phyloP scores from a whole-genome alignment of 2,888 invertebrate species.

The Prosopocoilus inquinatus region DNA sequence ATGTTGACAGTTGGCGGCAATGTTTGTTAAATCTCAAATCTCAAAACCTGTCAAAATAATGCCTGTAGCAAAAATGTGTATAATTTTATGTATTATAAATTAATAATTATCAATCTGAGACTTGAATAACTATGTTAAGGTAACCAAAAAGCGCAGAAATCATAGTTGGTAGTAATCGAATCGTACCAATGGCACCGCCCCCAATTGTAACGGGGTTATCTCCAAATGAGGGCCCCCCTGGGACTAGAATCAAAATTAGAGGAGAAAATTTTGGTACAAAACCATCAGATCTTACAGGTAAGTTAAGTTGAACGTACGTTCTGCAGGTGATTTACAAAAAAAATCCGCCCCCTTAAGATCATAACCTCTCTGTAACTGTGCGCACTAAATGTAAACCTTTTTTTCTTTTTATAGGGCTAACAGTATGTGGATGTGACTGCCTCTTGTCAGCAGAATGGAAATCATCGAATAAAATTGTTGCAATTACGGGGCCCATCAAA shows the following conservation, averaged over 20 bases:
- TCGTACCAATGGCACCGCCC: constrained; percentile 63
- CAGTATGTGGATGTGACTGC: constrained; percentile 95
- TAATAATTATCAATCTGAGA: too few relatives aligned
- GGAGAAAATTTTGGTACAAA: constrained; percentile 92
- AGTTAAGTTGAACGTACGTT: constrained; percentile 15
- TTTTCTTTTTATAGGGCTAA: constrained; percentile 64
- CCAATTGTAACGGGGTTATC: constrained; percentile 95
- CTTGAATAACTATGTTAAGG: too few relatives aligned
- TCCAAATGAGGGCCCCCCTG: constrained; percentile 97
- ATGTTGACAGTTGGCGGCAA: too few relatives aligned
- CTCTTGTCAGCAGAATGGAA: constrained; percentile 97
- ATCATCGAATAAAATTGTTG: constrained; percentile 94
- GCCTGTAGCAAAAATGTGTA: too few relatives aligned
- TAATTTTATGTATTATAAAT: too few relatives aligned
- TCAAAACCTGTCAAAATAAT: too few relatives aligned
- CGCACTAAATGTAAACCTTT: constrained; percentile 3
- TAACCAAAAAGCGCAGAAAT: too few relatives aligned
- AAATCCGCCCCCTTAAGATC: neutral
- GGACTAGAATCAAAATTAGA: constrained; percentile 90
- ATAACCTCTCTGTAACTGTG: neutral
- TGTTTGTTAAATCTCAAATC: too few relatives aligned
- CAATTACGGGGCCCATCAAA: constrained; percentile 89
- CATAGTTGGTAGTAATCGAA: neutral
- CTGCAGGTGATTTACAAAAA: neutral
- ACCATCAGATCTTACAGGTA: constrained; percentile 83